Evolutionary conservation across 2,797 vertebrate genomes (phyloP), one percentile per base, ranked within the genome.

Genomic region (Antrozous pallidus): DNA sequence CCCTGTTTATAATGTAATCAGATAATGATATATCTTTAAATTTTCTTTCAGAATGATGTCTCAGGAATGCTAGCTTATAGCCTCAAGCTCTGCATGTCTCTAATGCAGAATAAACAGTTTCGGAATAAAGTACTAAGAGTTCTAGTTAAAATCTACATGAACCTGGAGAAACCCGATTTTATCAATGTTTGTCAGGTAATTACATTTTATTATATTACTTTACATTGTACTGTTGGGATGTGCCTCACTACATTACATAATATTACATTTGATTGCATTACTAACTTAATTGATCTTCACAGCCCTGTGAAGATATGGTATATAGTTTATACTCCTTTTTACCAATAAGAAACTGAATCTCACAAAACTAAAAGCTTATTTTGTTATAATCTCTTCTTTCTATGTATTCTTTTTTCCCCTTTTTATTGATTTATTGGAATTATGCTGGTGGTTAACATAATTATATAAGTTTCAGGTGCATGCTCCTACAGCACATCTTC

Each of bases 81-180:
- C 98, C 98, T 99, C 97, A 99, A 99, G 97, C 99, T 99, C 70
- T 99, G 99, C 98, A 99, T 99, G 99, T 99, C 99, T 90, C 98
- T 99, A 96, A 99, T 99, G 99, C 99, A 99, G 97, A 99, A 99
- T 97, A 99, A 99, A 95, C 99, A 99, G 96, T 99, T 99, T 96
- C 99, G 99, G 90, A 99, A 99, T 58, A 99, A 99, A 96, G 99
- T 99, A 31, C 98, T 99, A 90, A 97, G 99, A 94, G 99, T 99
- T 92, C 98, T 99, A 74, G 99, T 99, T 90, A 99, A 99, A 98
- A 99, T 99, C 82, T 99, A 99, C 98, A 99, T 99, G 99, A 99
- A 99, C 97, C 96, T 99, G 97, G 99, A 99, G 94, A 99, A 99
- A 97, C 99, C 99, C 1, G 99, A 99, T 98, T 99, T 99, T 97